Evolutionary conservation across 2,888 invertebrate species (phyloP).

Genomic region (Chymomyza fuscimana): DNA sequence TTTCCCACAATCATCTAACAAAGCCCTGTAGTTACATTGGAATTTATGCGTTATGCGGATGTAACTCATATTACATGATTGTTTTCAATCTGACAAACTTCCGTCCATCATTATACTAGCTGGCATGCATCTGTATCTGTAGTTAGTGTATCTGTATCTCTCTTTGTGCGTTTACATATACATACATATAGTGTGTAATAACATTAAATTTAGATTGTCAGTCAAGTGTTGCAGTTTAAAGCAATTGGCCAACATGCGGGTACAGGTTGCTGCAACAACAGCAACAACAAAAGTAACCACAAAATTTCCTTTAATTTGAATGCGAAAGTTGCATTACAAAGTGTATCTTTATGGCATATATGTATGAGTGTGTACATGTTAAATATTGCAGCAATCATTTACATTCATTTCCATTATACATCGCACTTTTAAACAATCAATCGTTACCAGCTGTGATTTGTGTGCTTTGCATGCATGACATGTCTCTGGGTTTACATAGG

Average conservation of each 20-base stretch:
- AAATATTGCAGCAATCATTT: not conserved
- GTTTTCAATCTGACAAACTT: constrained; percentile 55
- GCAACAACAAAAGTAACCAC: not conserved
- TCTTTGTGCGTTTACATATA: not conserved
- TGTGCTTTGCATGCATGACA: not conserved
- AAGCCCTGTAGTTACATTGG: constrained; percentile 1
- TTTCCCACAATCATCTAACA: constrained; percentile 11
- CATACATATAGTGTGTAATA: not conserved
- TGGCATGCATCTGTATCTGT: not conserved
- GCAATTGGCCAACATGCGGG: constrained; percentile 58
- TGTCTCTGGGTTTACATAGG: not conserved
- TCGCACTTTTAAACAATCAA: not conserved
- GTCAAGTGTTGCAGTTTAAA: not conserved
- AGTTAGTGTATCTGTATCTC: not conserved
- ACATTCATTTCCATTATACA: not conserved
- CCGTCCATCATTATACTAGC: constrained; percentile 31
- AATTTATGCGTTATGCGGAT: constrained; percentile 31
- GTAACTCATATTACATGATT: constrained; percentile 57
- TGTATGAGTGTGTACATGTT: not conserved
- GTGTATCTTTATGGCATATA: not conserved
- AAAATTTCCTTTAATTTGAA: constrained; percentile 1
- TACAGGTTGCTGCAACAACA: constrained; percentile 19
- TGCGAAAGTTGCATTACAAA: constrained; percentile 1
- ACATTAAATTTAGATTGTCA: not conserved
- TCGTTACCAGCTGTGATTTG: not conserved